phyloP scores from a whole-genome alignment of 2,888 invertebrate species.

The Abscondita cerata region DNA sequence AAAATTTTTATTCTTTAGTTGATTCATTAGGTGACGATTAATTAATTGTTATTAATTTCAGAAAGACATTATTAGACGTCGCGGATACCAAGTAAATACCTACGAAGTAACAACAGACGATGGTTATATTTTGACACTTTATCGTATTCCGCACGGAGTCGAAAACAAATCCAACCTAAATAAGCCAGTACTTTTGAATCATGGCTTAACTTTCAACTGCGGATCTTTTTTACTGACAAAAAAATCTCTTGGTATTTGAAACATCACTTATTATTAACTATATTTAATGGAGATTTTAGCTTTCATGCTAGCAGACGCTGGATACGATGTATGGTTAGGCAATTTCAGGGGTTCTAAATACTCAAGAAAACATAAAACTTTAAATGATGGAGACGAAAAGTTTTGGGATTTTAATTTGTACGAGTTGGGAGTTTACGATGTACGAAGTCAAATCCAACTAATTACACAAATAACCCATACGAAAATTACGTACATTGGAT shows the following conservation, averaged over 20 bases:
- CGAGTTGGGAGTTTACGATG: constrained; percentile 38
- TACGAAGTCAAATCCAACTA: constrained; percentile 29
- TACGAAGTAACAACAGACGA: constrained; percentile 50
- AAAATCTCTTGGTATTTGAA: constrained; percentile 16
- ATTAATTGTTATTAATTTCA: too few species aligned
- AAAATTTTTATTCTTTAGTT: too few species aligned
- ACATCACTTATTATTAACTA: background rate
- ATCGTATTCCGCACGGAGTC: constrained; percentile 45
- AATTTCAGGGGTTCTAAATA: constrained; percentile 13
- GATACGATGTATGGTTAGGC: constrained; percentile 46
- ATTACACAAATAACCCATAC: constrained; percentile 29
- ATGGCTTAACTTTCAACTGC: constrained; percentile 50
- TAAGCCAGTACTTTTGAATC: constrained; percentile 50
- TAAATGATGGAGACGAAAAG: constrained; percentile 38
- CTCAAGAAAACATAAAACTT: constrained; percentile 7
- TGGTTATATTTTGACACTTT: constrained; percentile 49
- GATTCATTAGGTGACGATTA: too few species aligned
- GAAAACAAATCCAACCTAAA: constrained; percentile 30
- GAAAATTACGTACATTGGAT: constrained; percentile 74
- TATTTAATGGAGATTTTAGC: constrained; percentile 30
- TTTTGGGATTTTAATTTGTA: constrained; percentile 47
- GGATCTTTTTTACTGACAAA: constrained; percentile 48
- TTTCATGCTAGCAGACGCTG: constrained; percentile 58
- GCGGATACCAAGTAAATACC: constrained; percentile 37
- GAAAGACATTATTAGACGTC: background rate